Percentiles rank a stretch among this genome's conserved stretches.
phyloP scores from a whole-genome alignment of 1,140 invertebrate species.

The Archegozetes longisetosus region DNA sequence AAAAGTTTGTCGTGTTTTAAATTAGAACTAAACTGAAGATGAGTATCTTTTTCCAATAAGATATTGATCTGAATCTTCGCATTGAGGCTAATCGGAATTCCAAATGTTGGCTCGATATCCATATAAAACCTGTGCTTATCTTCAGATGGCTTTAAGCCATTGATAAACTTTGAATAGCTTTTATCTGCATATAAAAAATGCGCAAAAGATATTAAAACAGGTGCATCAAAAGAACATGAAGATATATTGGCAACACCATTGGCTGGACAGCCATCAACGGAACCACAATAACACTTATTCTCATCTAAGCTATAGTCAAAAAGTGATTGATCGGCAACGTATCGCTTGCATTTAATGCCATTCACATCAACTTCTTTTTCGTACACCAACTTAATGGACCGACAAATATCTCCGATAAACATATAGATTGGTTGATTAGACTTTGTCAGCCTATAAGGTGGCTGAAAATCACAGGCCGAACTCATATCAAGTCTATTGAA shows the following conservation, averaged over 20 bases:
- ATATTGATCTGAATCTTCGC: constrained; percentile 22
- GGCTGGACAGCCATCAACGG: constrained; percentile 8
- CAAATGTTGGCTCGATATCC: constrained; percentile 58
- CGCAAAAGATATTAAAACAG: constrained; percentile 70
- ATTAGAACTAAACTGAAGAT: not conserved
- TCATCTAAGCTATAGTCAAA: constrained; percentile 4
- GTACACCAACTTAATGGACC: not conserved
- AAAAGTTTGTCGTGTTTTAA: not conserved
- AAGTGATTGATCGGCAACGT: not conserved
- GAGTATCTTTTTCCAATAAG: not conserved
- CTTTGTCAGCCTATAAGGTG: not conserved
- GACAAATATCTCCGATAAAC: constrained; percentile 13
- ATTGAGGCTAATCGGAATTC: constrained; percentile 15
- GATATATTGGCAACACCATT: constrained; percentile 17
- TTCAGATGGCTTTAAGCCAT: constrained; percentile 50
- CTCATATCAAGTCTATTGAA: not conserved
- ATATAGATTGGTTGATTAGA: not conserved
- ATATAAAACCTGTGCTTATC: constrained; percentile 63
- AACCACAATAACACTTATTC: constrained; percentile 11
- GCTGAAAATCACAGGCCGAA: constrained; percentile 4
- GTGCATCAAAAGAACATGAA: constrained; percentile 42
- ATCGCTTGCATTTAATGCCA: constrained; percentile 5
- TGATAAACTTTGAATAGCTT: constrained; percentile 50
- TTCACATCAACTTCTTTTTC: not conserved
- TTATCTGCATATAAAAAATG: constrained; percentile 77